Evolutionary conservation across 2,888 invertebrate species (phyloP).

Genomic region (Eulithis prunata): DNA sequence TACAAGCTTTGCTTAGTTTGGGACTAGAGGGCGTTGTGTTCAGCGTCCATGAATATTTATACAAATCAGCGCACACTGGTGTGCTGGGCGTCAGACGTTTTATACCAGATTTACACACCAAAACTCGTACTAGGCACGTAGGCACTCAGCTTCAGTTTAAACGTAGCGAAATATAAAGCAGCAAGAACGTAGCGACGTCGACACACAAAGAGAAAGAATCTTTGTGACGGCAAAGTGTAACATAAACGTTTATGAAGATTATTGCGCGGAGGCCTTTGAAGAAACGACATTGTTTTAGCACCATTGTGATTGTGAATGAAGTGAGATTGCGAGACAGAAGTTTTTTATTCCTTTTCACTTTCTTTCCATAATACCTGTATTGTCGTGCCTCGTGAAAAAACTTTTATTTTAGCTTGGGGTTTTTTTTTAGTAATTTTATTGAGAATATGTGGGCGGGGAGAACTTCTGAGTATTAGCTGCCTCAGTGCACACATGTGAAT

Average conservation of each 20-base stretch:
- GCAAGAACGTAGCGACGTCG: not conserved
- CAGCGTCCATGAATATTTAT: too few relatives aligned
- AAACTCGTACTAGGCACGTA: too few relatives aligned
- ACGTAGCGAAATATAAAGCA: not conserved
- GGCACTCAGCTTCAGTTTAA: too few relatives aligned
- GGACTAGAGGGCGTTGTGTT: too few relatives aligned
- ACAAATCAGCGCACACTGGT: too few relatives aligned
- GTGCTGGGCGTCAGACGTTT: too few relatives aligned
- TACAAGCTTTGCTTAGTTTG: too few relatives aligned
- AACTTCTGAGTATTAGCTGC: too few relatives aligned
- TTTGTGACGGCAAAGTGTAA: constrained; percentile 17
- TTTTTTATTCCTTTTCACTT: not conserved
- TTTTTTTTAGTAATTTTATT: not conserved
- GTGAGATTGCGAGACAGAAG: constrained; percentile 5
- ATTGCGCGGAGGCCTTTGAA: constrained; percentile 3
- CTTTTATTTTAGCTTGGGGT: not conserved
- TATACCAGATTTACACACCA: too few relatives aligned
- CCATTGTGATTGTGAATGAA: constrained; percentile 12
- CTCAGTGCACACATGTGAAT: too few relatives aligned
- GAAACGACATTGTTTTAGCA: constrained; percentile 9
- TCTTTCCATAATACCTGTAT: not conserved
- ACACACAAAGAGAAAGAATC: constrained; percentile 13
- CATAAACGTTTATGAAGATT: constrained; percentile 10
- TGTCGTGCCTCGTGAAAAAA: not conserved
- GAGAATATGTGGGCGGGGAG: not conserved